Evolutionary conservation across 1,140 invertebrate genomes (phyloP), one percentile per base, ranked within the genome.

Genomic region (Riptortus pedestris): DNA sequence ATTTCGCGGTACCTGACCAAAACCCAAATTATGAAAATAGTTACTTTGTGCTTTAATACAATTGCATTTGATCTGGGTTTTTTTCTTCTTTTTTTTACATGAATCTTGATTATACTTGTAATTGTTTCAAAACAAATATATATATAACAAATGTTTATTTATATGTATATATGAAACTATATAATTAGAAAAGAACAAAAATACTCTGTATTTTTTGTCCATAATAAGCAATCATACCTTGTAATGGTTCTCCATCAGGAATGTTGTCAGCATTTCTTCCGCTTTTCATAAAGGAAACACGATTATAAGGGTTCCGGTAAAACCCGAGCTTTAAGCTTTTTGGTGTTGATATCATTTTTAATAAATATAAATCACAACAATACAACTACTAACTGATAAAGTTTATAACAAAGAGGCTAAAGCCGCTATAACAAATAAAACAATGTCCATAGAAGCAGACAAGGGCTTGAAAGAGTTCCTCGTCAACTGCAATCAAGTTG

Each of bases 221-320:
- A n/a, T n/a, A n/a, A n/a, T n/a, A n/a, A n/a, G n/a, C n/a, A n/a
- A 55, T 59, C 16, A 29, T 65, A 68, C 67, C 67, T 65, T 66
- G 65, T 22, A 68, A 55, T 60, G 65, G 67, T 63, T 68, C 65
- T 52, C 33, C 59, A 64, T 68, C 67, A 18, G 62, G 52, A 61
- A 57, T 63, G 26, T 33, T 57, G 16, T 62, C 55, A 58, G 16
- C 22, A 61, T 47, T 60, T 57, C 51, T 55, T 62, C 76, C 76
- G 58, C 68, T 28, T 76, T 62, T 65, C 26, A 47, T 64, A 55
- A 65, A 66, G 22, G 67, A 65, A 1, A 68, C 67, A 29, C 67
- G 48, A 38, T 45, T 66, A 29, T 68, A 68, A 9, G 65, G 24
- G 47, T 66, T 68, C 26, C 67, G 48, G 31, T 68, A 65, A 33